Percentiles rank a stretch among this genome's conserved stretches.
phyloP scores from a whole-genome alignment of 2,113 vertebrate genomes.

The Poeciliopsis prolifica region DNA sequence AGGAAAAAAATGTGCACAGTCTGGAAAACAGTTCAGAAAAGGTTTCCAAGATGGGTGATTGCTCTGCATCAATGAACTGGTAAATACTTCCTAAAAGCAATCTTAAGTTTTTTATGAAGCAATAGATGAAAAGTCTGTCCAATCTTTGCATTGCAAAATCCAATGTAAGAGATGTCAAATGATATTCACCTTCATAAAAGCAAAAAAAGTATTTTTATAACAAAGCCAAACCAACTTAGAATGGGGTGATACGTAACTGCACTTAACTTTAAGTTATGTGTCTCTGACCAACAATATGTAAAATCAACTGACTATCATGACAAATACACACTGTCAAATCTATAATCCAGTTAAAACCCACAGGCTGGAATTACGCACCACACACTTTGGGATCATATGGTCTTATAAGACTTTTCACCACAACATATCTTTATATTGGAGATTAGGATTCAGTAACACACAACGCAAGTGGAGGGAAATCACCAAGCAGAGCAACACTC shows the following conservation, averaged over 20 bases:
- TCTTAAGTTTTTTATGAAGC: background rate
- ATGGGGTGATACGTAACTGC: too few relatives aligned
- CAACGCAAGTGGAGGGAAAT: slow-evolving; percentile 35
- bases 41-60: background rate
- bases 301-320: background rate
- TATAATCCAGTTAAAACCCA: slow-evolving; percentile 32
- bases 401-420: slow-evolving; percentile 27
- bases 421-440: slow-evolving; percentile 30
- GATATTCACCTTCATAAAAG: background rate
- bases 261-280: background rate
- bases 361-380: slow-evolving; percentile 17
- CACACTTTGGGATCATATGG: slow-evolving; percentile 47
- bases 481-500: slow-evolving; percentile 1
- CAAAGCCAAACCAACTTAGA: background rate
- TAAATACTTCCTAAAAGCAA: slow-evolving; percentile 7
- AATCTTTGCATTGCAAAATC: background rate
- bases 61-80: slow-evolving; percentile 13
- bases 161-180: background rate
- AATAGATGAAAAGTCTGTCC: background rate
- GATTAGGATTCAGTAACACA: slow-evolving; percentile 36
- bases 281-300: background rate
- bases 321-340: background rate
- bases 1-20: slow-evolving; percentile 15
- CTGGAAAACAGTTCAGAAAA: slow-evolving; percentile 7
- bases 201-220: background rate